Evolutionary conservation across 2,113 vertebrate species (phyloP).

Genomic region (Nibea coibor): DNA sequence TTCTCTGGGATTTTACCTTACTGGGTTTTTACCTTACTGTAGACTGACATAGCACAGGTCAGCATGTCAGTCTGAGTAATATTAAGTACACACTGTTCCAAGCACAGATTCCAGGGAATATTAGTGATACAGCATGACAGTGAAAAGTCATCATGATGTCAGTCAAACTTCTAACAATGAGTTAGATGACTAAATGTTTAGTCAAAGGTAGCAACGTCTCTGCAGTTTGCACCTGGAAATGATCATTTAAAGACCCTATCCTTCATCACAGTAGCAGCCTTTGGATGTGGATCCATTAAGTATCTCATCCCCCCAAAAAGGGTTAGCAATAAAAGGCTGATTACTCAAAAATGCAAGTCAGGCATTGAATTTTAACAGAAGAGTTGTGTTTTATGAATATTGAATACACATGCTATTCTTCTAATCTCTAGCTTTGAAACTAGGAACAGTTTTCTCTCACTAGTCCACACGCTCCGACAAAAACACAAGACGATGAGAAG

Average conservation of each 20-base stretch:
- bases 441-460: background rate
- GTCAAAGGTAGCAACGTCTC: background rate
- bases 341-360: slow-evolving; percentile 5
- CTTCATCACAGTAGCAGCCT: background rate
- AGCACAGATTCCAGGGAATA: too few species aligned
- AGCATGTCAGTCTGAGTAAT: background rate
- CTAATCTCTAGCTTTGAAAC: background rate
- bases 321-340: background rate
- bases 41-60: background rate
- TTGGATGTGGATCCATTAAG: background rate
- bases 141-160: background rate
- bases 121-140: background rate
- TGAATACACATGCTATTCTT: too few species aligned
- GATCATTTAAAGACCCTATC: background rate
- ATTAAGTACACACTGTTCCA: background rate
- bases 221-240: background rate
- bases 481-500: background rate
- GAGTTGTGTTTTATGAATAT: background rate
- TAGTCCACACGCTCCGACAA: background rate
- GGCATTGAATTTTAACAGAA: too few species aligned
- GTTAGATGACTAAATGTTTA: too few species aligned
- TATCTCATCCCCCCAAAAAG: background rate
- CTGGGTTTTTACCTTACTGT: background rate
- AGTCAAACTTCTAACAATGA: too few species aligned
- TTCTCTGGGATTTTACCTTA: slow-evolving; percentile 42